Conservation (phyloP, 2,888 invertebrate genomes). For the Tetragnatha montana region DNA sequence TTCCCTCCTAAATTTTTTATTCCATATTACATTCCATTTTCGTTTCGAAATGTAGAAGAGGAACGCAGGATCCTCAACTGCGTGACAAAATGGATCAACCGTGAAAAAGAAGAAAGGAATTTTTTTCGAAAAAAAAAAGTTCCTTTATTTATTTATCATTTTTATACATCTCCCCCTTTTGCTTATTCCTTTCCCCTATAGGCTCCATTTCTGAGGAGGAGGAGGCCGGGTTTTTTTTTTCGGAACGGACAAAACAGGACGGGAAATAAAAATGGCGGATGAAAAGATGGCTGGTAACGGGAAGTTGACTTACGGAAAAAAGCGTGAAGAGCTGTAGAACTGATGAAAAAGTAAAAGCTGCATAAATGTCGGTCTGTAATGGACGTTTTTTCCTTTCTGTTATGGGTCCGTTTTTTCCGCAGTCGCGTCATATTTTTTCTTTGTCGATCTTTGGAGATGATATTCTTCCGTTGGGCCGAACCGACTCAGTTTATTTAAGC, state of each 20-base stretch:
- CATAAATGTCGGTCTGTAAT: slow-evolving; percentile 55
- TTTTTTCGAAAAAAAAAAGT: slow-evolving; percentile 18
- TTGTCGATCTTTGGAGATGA: background rate
- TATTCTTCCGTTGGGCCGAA: slow-evolving; percentile 2
- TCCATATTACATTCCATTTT: slow-evolving; percentile 53
- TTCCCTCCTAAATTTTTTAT: slow-evolving; percentile 21
- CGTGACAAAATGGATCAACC: slow-evolving; percentile 52
- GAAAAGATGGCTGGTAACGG: slow-evolving; percentile 18
- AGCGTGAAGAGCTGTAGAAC: slow-evolving; percentile 15
- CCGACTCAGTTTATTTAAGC: background rate
- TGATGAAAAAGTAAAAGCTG: slow-evolving; percentile 56
- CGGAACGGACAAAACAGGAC: background rate
- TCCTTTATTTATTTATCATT: slow-evolving; percentile 59
- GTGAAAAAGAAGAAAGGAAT: slow-evolving; percentile 36
- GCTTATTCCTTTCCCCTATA: slow-evolving; percentile 13
- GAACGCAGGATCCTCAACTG: slow-evolving; percentile 34
- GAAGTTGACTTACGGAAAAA: background rate
- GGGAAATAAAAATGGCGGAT: slow-evolving; percentile 11
- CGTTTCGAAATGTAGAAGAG: slow-evolving; percentile 35
- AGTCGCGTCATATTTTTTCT: slow-evolving; percentile 21
- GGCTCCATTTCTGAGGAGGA: slow-evolving; percentile 3
- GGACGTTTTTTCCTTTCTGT: slow-evolving; percentile 43
- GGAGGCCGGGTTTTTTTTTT: background rate
- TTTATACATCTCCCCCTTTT: slow-evolving; percentile 44
- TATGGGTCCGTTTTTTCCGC: slow-evolving; percentile 2